These are phyloP conservation scores for Pygathrix nemaeus DNA, from an alignment of 2,113 vertebrate genomes.

Conservation along the genomic window DNA sequence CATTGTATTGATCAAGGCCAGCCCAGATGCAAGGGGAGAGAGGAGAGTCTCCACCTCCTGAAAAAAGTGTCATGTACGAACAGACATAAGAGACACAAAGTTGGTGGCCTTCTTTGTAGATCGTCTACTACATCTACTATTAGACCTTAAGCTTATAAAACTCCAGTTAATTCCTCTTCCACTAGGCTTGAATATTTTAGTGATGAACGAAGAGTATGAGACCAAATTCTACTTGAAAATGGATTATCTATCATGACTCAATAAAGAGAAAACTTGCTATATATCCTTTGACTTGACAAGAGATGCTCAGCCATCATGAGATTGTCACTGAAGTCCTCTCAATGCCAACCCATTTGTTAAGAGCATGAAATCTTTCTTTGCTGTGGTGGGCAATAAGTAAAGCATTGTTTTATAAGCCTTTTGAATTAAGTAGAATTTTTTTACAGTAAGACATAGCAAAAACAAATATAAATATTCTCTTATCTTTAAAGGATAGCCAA, in stretches of 20 bases:
- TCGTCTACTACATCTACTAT: neutral
- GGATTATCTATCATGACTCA: neutral
- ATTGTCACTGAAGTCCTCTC: neutral
- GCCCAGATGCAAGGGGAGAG: neutral
- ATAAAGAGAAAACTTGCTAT: neutral
- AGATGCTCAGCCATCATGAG: neutral
- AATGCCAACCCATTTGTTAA: neutral
- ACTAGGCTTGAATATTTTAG: neutral
- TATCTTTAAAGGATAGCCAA: slow-evolving; percentile 46
- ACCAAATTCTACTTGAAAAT: neutral
- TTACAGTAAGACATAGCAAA: neutral
- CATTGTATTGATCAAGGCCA: neutral
- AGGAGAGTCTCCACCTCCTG: neutral
- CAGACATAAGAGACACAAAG: neutral
- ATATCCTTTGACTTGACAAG: neutral
- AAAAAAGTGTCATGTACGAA: neutral
- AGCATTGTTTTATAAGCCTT: slow-evolving; percentile 38
- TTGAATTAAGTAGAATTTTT: slow-evolving; percentile 18
- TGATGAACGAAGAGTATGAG: neutral
- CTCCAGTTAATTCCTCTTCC: neutral
- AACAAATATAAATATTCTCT: slow-evolving; percentile 39
- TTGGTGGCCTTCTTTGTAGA: neutral
- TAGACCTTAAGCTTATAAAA: neutral
- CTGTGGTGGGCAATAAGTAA: neutral
- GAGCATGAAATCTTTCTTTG: neutral